These are phyloP conservation scores for Thereva nobilitata DNA, from an alignment of 2,888 invertebrate genomes.

Conservation along the genomic window DNA sequence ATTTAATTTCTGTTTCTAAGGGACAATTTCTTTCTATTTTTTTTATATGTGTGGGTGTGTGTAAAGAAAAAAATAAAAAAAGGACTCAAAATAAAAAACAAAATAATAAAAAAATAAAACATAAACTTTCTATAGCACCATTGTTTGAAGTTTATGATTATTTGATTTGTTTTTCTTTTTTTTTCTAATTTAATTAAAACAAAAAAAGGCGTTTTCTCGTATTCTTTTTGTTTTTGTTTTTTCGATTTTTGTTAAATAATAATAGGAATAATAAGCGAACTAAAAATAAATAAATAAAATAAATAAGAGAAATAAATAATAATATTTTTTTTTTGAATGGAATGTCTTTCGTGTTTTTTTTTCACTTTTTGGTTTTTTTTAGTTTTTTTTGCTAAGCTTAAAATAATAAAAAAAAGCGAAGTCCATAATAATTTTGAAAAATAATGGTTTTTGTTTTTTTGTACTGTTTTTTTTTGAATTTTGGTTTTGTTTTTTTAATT, in stretches of 20 bases:
- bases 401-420: conserved; percentile 13
- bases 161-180: conserved; percentile 32
- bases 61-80: too few species aligned
- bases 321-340: conserved; percentile 29
- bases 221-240: too few species aligned
- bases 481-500: conserved; percentile 24
- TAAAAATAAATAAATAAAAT: conserved; percentile 29
- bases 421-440: conserved; percentile 23
- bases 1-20: conserved; percentile 22
- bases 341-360: conserved; percentile 38
- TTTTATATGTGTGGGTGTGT: neutral
- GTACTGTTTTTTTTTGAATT: conserved; percentile 11
- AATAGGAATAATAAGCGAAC: conserved; percentile 23
- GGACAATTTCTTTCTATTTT: conserved; percentile 19
- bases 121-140: conserved; percentile 55
- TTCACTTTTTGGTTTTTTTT: conserved; percentile 43
- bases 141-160: conserved; percentile 46
- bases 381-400: conserved; percentile 29
- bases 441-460: neutral
- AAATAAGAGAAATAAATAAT: conserved; percentile 36
- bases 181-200: too few species aligned
- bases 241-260: neutral
- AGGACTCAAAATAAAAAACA: conserved; percentile 1
- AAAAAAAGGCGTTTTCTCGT: too few species aligned
- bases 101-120: conserved; percentile 44